These are phyloP conservation scores for Heliconius erato DNA, from an alignment of 2,888 invertebrate species.

Conservation along the genomic window DNA sequence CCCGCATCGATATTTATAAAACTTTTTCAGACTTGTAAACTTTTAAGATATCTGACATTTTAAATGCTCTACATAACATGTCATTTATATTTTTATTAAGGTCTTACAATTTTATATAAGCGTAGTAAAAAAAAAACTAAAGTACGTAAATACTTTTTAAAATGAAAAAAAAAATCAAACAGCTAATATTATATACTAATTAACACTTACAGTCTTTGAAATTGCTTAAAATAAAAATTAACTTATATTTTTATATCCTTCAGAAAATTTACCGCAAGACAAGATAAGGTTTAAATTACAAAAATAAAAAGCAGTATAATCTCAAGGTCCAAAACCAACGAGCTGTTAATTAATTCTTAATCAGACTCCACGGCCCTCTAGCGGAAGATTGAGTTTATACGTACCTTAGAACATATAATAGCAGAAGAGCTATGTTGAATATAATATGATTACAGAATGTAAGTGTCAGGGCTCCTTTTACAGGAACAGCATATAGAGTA, in stretches of 20 bases:
- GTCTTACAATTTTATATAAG: no score
- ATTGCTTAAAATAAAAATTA: conserved; percentile 6
- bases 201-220: neutral
- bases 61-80: no score
- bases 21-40: no score
- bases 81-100: no score
- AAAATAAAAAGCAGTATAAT: conserved; percentile 37
- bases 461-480: no score
- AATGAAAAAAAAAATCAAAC: neutral
- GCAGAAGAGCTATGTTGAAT: neutral
- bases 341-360: conserved; percentile 45
- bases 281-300: conserved; percentile 27
- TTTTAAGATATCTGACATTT: no score
- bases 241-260: neutral
- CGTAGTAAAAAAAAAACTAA: no score
- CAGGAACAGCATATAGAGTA: no score
- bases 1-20: no score
- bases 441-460: no score
- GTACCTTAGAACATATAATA: conserved; percentile 2
- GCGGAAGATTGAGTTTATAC: conserved; percentile 35
- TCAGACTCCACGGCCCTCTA: conserved; percentile 37
- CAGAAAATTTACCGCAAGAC: conserved; percentile 17
- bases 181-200: neutral
- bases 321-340: conserved; percentile 32
- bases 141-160: neutral